These are phyloP conservation scores for Micoletzkya japonica DNA, from an alignment of 2,888 invertebrate species.

Conservation along the genomic window DNA sequence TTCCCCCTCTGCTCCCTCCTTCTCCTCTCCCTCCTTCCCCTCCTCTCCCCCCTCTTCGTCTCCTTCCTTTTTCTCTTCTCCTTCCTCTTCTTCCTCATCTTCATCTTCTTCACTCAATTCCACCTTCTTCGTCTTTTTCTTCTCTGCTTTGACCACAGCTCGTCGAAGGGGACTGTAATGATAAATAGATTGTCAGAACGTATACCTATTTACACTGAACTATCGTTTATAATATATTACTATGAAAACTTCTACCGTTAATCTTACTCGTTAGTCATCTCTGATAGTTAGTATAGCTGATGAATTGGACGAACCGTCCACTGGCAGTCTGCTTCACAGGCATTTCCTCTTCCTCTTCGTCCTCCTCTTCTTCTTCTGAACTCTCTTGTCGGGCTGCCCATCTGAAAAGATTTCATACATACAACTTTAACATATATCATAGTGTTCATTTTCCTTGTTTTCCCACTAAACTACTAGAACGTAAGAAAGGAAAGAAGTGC, in stretches of 20 bases:
- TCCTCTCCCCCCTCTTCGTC: slow-evolving; percentile 3
- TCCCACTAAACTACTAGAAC: not conserved
- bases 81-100: slow-evolving; percentile 28
- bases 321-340: slow-evolving; percentile 19
- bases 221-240: not conserved
- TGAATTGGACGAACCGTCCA: slow-evolving; percentile 27
- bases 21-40: slow-evolving; percentile 8
- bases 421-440: not conserved
- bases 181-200: not conserved
- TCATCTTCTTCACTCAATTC: slow-evolving; percentile 10
- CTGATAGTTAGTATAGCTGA: not conserved
- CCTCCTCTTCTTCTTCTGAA: slow-evolving; percentile 24
- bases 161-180: slow-evolving; percentile 33
- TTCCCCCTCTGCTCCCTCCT: slow-evolving; percentile 28
- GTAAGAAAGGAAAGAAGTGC: too few species aligned
- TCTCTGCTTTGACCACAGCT: slow-evolving; percentile 31
- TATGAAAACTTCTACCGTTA: not conserved
- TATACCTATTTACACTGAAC: not conserved
- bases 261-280: not conserved
- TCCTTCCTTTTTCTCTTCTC: slow-evolving; percentile 9
- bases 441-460: not conserved
- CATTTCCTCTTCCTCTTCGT: slow-evolving; percentile 28
- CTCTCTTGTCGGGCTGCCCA: slow-evolving; percentile 10
- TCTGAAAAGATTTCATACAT: not conserved
- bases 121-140: slow-evolving; percentile 27